Conservation (phyloP, 1,140 invertebrate species). For the Caenorhabditis briggsae region DNA sequence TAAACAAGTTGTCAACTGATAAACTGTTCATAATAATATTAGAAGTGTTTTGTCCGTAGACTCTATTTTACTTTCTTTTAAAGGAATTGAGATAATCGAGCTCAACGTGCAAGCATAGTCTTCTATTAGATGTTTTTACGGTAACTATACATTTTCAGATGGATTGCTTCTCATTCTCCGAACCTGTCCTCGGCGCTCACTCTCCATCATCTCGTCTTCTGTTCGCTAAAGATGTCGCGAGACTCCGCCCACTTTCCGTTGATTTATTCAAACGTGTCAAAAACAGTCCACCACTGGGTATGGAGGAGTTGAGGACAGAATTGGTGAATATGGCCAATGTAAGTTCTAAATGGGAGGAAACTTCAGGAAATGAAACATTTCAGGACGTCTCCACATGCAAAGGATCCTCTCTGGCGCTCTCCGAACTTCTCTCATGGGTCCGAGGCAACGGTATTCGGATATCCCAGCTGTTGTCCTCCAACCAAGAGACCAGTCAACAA, state of each 20-base stretch:
- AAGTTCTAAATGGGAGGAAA: neutral
- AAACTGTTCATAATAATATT: too few relatives aligned
- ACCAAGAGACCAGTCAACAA: neutral
- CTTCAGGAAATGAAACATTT: neutral
- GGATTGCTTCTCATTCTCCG: slow-evolving; percentile 56
- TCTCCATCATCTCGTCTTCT: slow-evolving; percentile 63
- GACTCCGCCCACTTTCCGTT: slow-evolving; percentile 70
- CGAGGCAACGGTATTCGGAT: slow-evolving; percentile 73
- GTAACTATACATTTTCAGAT: slow-evolving; percentile 91
- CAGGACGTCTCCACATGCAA: slow-evolving; percentile 12
- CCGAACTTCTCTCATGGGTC: slow-evolving; percentile 73
- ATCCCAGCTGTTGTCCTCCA: slow-evolving; percentile 63
- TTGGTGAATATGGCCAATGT: slow-evolving; percentile 25
- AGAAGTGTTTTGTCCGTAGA: too few relatives aligned
- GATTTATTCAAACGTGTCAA: slow-evolving; percentile 55
- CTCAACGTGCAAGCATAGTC: too few relatives aligned
- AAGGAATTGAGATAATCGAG: too few relatives aligned
- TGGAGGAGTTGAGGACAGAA: neutral
- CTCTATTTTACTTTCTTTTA: too few relatives aligned
- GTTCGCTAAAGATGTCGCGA: slow-evolving; percentile 73
- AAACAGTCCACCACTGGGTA: slow-evolving; percentile 17
- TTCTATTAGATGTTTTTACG: slow-evolving; percentile 88
- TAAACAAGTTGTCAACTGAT: too few relatives aligned
- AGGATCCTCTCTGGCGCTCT: slow-evolving; percentile 60
- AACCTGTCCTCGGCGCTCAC: slow-evolving; percentile 31